phyloP scores from a whole-genome alignment of 2,888 invertebrate genomes.

The Aporophyla nigra region DNA sequence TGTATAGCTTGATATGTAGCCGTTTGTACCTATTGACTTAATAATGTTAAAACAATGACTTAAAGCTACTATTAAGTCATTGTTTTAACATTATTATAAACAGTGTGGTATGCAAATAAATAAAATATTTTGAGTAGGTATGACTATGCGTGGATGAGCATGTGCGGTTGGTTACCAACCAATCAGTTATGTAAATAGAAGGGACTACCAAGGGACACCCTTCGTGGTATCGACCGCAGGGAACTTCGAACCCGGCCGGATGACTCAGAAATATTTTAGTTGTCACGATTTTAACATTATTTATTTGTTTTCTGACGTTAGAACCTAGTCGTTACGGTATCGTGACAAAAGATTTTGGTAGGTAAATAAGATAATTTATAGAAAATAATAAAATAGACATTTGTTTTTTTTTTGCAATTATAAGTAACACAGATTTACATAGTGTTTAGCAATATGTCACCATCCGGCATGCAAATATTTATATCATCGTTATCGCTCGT shows the following conservation, averaged over 20 bases:
- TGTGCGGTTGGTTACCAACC: constrained; percentile 36
- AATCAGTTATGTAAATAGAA: constrained; percentile 57
- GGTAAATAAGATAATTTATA: not conserved
- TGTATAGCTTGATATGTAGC: too few relatives aligned
- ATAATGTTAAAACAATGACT: too few relatives aligned
- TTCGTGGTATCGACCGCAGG: constrained; percentile 38
- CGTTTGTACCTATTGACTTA: too few relatives aligned
- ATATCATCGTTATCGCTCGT: too few relatives aligned
- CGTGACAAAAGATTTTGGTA: not conserved
- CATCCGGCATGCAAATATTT: too few relatives aligned
- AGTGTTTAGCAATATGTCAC: too few relatives aligned
- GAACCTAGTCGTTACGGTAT: not conserved
- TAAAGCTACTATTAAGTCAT: not conserved
- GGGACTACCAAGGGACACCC: constrained; percentile 23
- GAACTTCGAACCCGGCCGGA: not conserved
- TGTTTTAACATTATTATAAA: not conserved
- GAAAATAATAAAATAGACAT: too few relatives aligned
- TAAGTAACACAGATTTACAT: too few relatives aligned
- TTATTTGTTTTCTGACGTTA: too few relatives aligned
- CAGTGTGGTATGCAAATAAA: constrained; percentile 12
- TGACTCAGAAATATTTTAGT: constrained; percentile 33
- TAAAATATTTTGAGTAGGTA: constrained; percentile 6
- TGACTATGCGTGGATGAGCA: constrained; percentile 4
- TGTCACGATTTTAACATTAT: constrained; percentile 24
- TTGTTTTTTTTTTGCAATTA: too few relatives aligned